Percentiles rank a stretch among this genome's conserved stretches.
phyloP scores from a whole-genome alignment of 2,888 invertebrate genomes.

The Microplitis manilae region DNA sequence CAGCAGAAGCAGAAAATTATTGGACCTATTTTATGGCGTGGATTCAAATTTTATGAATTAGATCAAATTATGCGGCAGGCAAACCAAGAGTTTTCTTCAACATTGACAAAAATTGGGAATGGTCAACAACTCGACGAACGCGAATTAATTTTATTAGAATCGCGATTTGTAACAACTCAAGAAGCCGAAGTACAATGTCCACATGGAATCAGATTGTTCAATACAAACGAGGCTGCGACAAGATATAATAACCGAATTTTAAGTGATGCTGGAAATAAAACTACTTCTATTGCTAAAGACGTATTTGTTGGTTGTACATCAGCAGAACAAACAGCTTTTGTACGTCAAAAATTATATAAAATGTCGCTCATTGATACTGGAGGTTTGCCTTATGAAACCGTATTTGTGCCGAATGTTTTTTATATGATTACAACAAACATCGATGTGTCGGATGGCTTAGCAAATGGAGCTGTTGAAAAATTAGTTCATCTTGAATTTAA shows the following conservation, averaged over 20 bases:
- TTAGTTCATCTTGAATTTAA: neutral
- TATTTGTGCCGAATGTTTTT: neutral
- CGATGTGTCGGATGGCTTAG: conserved; percentile 10
- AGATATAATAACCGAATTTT: conserved; percentile 52
- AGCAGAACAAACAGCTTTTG: conserved; percentile 37
- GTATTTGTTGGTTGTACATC: conserved; percentile 43
- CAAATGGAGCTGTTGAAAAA: conserved; percentile 11
- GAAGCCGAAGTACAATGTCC: conserved; percentile 54
- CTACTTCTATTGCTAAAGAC: conserved; percentile 50
- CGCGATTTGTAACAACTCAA: conserved; percentile 49
- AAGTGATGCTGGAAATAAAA: conserved; percentile 37
- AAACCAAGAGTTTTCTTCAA: neutral
- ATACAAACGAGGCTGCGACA: conserved; percentile 55
- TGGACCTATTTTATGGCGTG: neutral
- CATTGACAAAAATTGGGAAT: conserved; percentile 7
- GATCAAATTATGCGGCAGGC: conserved; percentile 5
- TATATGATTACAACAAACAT: conserved; percentile 15
- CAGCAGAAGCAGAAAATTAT: neutral
- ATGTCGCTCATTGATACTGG: conserved; percentile 9
- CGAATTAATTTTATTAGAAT: conserved; percentile 48
- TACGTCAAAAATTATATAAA: conserved; percentile 19
- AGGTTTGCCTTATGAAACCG: neutral
- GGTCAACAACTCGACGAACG: neutral
- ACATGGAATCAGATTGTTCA: conserved; percentile 52
- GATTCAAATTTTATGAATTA: conserved; percentile 2